Evolutionary conservation across 2,113 vertebrate species (phyloP).

Genomic region (Phaetusa simplex): DNA sequence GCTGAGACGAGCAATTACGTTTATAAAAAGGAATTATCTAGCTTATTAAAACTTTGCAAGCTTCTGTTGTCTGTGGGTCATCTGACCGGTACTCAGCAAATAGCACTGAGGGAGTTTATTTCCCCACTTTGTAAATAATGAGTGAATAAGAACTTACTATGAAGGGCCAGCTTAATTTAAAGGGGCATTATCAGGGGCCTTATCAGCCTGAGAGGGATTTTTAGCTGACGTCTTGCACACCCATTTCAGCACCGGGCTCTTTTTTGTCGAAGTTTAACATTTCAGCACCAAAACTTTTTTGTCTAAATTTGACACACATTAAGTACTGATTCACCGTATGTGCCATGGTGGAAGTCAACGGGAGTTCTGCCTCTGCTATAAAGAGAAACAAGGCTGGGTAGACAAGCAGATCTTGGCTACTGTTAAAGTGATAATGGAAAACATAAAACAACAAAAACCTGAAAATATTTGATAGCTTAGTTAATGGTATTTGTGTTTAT

Average conservation of each 20-base stretch:
- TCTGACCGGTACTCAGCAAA: constrained; percentile 23
- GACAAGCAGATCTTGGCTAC: not conserved
- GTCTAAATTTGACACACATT: not conserved
- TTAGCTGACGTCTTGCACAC: not conserved
- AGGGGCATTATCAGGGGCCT: not conserved
- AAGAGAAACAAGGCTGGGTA: not conserved
- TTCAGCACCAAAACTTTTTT: not conserved
- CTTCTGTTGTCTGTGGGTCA: constrained; percentile 29
- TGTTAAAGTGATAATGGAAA: not conserved
- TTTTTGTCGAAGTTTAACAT: not conserved
- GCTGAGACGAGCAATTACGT: not conserved
- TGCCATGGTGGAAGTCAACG: not conserved
- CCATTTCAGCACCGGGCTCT: not conserved
- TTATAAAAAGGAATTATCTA: constrained; percentile 24
- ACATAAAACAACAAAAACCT: not conserved
- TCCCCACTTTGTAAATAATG: constrained; percentile 36
- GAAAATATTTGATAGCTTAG: not conserved
- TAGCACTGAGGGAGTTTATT: not conserved
- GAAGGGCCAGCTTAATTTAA: constrained; percentile 16
- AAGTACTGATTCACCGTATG: not conserved
- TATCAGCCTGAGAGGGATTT: not conserved
- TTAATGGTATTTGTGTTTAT: not conserved
- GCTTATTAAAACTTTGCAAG: constrained; percentile 42
- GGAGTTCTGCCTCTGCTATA: not conserved
- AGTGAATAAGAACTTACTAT: constrained; percentile 13